Base-by-base conservation (phyloP, 2,888 invertebrate genomes). In the Fabriciana adippe region DNA sequence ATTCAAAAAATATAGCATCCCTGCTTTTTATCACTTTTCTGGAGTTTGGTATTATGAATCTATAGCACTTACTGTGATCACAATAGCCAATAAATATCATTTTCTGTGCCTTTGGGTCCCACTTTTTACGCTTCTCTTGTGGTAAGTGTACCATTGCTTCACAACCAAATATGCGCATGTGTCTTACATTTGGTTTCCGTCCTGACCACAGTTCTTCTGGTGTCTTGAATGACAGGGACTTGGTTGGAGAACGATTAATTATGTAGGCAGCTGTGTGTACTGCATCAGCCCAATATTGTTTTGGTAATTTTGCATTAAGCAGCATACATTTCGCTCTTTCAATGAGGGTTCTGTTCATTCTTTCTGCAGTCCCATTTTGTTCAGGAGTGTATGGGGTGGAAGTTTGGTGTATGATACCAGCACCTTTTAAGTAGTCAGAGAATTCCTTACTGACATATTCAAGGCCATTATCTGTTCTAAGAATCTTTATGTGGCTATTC, bases 361-460 rank as follows among this genome's bases (percentile, higher is more conserved):
- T 53, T 61, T 83, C 82, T 6, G 79, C 74, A n/a, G 75, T 26
- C 0, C 79, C 82, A 72, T 81, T 83, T 55, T 79, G 77, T 62
- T 81, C 73, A 1, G 78, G 79, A 2, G 74, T 78, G 54, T 79
- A 74, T 0, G 80, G 73, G 14, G 72, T 71, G 0, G 79, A 70
- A 26, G 53, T 78, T 67, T 15, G 72, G 47, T 15, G 75, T 56
- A 35, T 76, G 75, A 72, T 83, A 77, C 63, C 67, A 67, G 73
- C 82, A 81, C 35, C 64, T 53, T 69, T 79, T 75, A 63, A 82
- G 70, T 69, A 80, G 76, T 31, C 13, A 18, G 62, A 21, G 55
- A 70, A 67, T 21, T 26, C 60, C 6, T 59, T 51, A 61, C 61
- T 71, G n/a, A 35, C 45, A 48, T 66, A 71, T 57, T 67, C 60